Base-by-base conservation (phyloP, 2,113 vertebrate genomes). In the Hucho hucho region DNA sequence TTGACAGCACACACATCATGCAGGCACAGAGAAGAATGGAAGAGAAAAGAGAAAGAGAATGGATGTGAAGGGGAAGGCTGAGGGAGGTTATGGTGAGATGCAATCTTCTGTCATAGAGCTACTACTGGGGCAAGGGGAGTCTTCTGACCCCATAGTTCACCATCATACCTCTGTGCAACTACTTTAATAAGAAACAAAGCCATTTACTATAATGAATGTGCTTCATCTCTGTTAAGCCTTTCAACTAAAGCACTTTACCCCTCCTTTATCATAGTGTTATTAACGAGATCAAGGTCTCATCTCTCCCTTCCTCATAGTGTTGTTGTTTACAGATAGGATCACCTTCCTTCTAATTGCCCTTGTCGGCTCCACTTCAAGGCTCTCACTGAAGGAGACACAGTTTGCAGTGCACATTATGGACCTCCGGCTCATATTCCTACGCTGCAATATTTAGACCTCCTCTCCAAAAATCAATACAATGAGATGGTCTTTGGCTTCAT, bases 401-500 rank as follows among this genome's bases (percentile, higher is more conserved):
- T 89, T 84, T 88, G 83, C 84, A 85, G 86, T 87, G 83, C 84
- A 85, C 83, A 88, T 86, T 83, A 86, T 76, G 79, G 80, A 80
- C 78, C 77, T 87, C 86, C 87, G 86, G 78, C 87, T 91, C 80
- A 81, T 84, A 84, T 83, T 89, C 87, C 74, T 87, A 78, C 77
- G 85, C 78, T 87, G 87, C 81, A 86, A 83, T 87, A 87, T 89
- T 85, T 83, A 43, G 74, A 78, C 82, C 75, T 75, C 87, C 83
- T 85, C 81, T 69, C 65, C 73, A 78, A 78, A 88, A 92, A 93
- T 93, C 92, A 87, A 93, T 92, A 87, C 61, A 72, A 76, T 81
- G 64, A 86, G 85, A 82, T 86, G 88, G 88, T 86, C 88, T 93
- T 92, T 90, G 87, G 88, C 89, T 92, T 91, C 80, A 93, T 91